Evolutionary conservation across 1,140 invertebrate genomes (phyloP).

Genomic region (Holotrichia oblita): DNA sequence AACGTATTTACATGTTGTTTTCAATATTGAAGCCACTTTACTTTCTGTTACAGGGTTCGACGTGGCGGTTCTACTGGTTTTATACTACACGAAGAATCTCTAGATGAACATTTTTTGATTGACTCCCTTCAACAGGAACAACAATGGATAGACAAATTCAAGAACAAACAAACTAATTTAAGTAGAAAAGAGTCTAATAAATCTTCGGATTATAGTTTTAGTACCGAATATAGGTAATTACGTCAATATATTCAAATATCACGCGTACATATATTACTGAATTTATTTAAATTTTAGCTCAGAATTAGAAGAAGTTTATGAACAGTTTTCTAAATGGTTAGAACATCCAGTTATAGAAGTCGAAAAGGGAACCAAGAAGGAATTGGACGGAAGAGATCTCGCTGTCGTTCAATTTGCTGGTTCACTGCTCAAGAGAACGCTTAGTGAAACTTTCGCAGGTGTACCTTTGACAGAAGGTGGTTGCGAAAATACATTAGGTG

Average conservation of each 20-base stretch:
- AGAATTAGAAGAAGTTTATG: slow-evolving; percentile 80
- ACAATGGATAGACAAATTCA: slow-evolving; percentile 67
- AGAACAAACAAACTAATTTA: slow-evolving; percentile 62
- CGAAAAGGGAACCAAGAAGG: slow-evolving; percentile 66
- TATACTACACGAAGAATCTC: slow-evolving; percentile 70
- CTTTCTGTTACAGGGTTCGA: slow-evolving; percentile 65
- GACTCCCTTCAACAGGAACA: slow-evolving; percentile 67
- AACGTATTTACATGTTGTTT: too few species aligned
- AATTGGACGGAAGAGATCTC: slow-evolving; percentile 72
- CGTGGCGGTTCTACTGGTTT: slow-evolving; percentile 79
- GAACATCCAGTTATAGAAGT: slow-evolving; percentile 71
- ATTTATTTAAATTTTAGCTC: slow-evolving; percentile 62
- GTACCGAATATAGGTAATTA: slow-evolving; percentile 73
- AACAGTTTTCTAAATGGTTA: slow-evolving; percentile 75
- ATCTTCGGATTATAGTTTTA: slow-evolving; percentile 81
- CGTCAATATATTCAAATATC: slow-evolving; percentile 45
- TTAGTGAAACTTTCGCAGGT: slow-evolving; percentile 78
- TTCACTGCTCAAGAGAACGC: slow-evolving; percentile 74
- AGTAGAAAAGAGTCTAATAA: slow-evolving; percentile 69
- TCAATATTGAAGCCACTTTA: too few species aligned
- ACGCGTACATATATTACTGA: too few species aligned
- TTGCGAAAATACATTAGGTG: slow-evolving; percentile 50
- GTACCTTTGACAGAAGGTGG: slow-evolving; percentile 67
- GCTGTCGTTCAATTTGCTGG: slow-evolving; percentile 78
- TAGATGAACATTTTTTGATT: slow-evolving; percentile 67